Percentiles rank a stretch among this genome's conserved stretches.
Conservation (phyloP, 2,113 vertebrate genomes). For the Hystrix cristata region DNA sequence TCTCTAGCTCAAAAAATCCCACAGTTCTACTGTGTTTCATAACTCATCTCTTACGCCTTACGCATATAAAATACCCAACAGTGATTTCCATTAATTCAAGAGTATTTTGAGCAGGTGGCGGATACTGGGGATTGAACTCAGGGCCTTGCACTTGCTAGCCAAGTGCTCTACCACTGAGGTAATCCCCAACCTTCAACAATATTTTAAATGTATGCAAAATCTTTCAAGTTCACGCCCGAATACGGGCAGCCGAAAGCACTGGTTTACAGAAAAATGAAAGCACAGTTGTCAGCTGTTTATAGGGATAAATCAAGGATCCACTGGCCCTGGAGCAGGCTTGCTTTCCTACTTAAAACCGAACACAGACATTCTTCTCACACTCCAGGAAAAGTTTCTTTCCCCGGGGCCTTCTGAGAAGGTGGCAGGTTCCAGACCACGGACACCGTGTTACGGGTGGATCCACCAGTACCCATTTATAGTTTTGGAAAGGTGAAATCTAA, state of each 20-base stretch:
- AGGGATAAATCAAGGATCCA: background rate
- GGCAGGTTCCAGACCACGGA: background rate
- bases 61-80: conserved; percentile 1
- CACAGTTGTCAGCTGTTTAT: background rate
- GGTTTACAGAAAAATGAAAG: conserved; percentile 55
- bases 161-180: too few relatives aligned
- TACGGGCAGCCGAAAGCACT: conserved; percentile 69
- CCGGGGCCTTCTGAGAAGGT: background rate
- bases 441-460: background rate
- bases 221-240: conserved; percentile 73
- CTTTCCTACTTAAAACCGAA: background rate
- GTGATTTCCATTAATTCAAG: background rate
- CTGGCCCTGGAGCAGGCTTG: background rate
- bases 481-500: conserved; percentile 9
- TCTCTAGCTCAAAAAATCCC: conserved; percentile 23
- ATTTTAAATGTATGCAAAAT: background rate
- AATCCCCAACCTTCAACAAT: background rate
- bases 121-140: too few relatives aligned
- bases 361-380: background rate
- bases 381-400: background rate
- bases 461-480: background rate
- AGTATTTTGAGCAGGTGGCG: background rate
- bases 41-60: background rate
- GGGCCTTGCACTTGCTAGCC: too few relatives aligned
- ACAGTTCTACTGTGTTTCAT: background rate